These are phyloP conservation scores for Tholera decimalis DNA, from an alignment of 2,888 invertebrate genomes.

Conservation along the genomic window DNA sequence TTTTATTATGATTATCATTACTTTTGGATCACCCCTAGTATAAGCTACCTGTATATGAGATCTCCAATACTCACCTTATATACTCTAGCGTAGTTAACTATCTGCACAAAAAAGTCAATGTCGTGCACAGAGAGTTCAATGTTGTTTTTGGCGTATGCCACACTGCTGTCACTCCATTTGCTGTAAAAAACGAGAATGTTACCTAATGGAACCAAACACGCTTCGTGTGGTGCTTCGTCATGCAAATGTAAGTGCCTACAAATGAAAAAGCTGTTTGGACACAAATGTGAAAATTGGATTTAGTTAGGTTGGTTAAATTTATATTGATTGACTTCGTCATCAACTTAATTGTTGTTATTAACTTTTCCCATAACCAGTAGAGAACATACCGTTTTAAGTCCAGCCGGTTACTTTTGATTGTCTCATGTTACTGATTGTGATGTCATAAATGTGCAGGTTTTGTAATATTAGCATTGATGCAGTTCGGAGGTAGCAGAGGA, in stretches of 20 bases:
- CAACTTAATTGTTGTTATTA: not conserved
- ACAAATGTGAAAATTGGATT: slow-evolving; percentile 37
- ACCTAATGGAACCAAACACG: slow-evolving; percentile 55
- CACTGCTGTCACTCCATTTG: slow-evolving; percentile 73
- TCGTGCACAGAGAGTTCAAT: slow-evolving; percentile 85
- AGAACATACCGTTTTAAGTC: not conserved
- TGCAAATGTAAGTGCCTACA: slow-evolving; percentile 53
- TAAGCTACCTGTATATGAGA: too few relatives aligned
- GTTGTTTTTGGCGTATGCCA: slow-evolving; percentile 75
- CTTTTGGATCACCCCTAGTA: not conserved
- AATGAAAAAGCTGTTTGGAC: slow-evolving; percentile 51
- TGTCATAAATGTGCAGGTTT: not conserved
- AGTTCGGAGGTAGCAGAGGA: not conserved
- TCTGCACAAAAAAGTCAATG: slow-evolving; percentile 81
- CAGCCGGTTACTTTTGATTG: not conserved
- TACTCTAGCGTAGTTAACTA: slow-evolving; percentile 79
- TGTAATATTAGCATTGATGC: slow-evolving; percentile 13
- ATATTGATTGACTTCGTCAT: slow-evolving; percentile 10
- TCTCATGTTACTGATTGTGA: not conserved
- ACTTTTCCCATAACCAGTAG: not conserved
- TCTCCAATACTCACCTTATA: slow-evolving; percentile 78
- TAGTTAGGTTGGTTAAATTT: slow-evolving; percentile 10
- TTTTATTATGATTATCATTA: too few relatives aligned
- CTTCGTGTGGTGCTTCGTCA: slow-evolving; percentile 49
- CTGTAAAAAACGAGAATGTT: slow-evolving; percentile 68